Conservation (phyloP, 2,797 vertebrate species). For the Premnoplex brunnescens region DNA sequence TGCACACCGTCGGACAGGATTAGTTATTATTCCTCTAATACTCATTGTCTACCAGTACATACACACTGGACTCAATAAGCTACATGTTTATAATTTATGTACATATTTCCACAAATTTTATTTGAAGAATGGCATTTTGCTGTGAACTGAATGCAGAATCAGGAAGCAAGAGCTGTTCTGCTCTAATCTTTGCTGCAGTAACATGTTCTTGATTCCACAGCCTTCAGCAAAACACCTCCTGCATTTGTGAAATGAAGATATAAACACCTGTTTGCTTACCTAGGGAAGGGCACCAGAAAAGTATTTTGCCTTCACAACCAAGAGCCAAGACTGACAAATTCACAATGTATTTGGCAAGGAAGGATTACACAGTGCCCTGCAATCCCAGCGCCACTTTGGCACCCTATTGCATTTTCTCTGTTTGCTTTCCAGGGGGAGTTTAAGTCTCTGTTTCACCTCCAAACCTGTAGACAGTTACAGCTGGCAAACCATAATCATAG, state of each 20-base stretch:
- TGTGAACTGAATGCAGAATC: neutral
- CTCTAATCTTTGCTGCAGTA: neutral
- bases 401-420: neutral
- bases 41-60: neutral
- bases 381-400: neutral
- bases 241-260: neutral
- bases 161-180: neutral
- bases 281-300: neutral
- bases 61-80: neutral
- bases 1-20: neutral
- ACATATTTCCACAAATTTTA: neutral
- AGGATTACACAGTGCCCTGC: neutral
- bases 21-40: conserved; percentile 23
- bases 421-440: neutral
- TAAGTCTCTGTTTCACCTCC: neutral
- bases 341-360: neutral
- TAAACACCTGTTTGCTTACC: neutral
- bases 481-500: neutral
- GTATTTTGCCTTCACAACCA: neutral
- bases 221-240: neutral
- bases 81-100: neutral
- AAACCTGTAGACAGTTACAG: neutral
- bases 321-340: neutral
- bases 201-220: neutral
- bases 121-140: neutral